phyloP scores from a whole-genome alignment of 2,113 vertebrate species.

The Pionites leucogaster region DNA sequence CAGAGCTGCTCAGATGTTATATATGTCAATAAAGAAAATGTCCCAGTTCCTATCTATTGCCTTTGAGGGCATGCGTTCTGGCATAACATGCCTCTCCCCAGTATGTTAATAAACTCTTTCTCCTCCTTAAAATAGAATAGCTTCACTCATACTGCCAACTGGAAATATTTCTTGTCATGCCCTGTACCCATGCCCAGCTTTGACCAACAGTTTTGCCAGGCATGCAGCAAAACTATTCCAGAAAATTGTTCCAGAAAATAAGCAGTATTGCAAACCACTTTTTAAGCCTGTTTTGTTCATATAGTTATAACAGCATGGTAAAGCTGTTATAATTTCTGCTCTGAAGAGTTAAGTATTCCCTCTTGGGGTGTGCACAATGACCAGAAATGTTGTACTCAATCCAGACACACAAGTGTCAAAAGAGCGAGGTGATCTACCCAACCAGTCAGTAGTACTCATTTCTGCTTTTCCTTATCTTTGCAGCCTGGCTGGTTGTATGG shows the following conservation, averaged over 20 bases:
- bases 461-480: neutral
- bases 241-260: neutral
- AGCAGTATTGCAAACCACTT: neutral
- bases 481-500: neutral
- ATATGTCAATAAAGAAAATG: neutral
- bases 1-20: too few species aligned
- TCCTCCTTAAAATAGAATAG: neutral
- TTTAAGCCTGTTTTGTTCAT: neutral
- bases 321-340: neutral
- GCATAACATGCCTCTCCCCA: neutral
- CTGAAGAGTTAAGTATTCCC: neutral
- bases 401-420: neutral
- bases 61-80: neutral
- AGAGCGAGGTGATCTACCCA: neutral
- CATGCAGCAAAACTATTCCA: neutral
- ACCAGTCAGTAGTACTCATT: neutral
- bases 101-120: neutral
- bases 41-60: neutral
- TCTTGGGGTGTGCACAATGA: neutral
- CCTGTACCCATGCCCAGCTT: neutral
- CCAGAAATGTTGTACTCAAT: neutral
- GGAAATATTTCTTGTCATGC: neutral
- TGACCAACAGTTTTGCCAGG: neutral
- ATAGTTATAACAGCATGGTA: neutral
- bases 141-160: neutral